Evolutionary conservation across 2,888 invertebrate genomes (phyloP), one percentile per base, ranked within the genome.

Genomic region (Anthophora plumipes): DNA sequence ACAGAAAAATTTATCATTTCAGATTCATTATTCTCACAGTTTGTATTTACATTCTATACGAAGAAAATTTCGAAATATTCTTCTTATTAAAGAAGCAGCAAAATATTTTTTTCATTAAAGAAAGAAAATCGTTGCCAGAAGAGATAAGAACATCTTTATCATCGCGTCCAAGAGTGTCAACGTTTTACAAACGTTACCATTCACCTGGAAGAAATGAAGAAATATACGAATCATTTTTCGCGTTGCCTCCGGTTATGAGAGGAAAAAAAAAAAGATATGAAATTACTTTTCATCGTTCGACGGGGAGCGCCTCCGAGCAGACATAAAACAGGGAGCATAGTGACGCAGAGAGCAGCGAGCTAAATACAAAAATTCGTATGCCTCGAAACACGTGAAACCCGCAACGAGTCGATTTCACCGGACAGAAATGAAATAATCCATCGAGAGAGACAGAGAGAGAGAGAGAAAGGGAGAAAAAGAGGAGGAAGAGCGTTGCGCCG

Each of bases 371-470:
- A 63, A 63, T 63, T 48, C 48, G 31, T 63, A 31, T 31, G 31
- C 46, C 31, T 48, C 7, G 63, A 48, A 63, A 48, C 25, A 25
- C 1, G 20, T 59, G 37, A 59, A 39, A 6, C 63, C n/a, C 17
- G 25, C 9, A 46, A 31, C 46, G 61, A 46, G 61, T 60, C 60
- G 60, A 61, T 61, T 22, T 43, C 43, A 22, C 43, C 22, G 43
- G 17, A 31, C 48, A 31, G 46, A 48, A 48, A 63, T 63, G 63
- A 48, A 63, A 63, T 63, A 63, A 63, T 63, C 63, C 63, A 48
- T 63, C 48, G 63, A 61, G 43, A 48, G 43, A 31, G 48, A 11
- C n/a, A n/a, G n/a, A n/a, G n/a, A n/a, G n/a, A n/a, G n/a, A n/a
- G n/a, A n/a, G n/a, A n/a, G n/a, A n/a, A n/a, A n/a, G n/a, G n/a